Conservation (phyloP, 2,797 vertebrate genomes). For the Pipistrellus kuhlii region DNA sequence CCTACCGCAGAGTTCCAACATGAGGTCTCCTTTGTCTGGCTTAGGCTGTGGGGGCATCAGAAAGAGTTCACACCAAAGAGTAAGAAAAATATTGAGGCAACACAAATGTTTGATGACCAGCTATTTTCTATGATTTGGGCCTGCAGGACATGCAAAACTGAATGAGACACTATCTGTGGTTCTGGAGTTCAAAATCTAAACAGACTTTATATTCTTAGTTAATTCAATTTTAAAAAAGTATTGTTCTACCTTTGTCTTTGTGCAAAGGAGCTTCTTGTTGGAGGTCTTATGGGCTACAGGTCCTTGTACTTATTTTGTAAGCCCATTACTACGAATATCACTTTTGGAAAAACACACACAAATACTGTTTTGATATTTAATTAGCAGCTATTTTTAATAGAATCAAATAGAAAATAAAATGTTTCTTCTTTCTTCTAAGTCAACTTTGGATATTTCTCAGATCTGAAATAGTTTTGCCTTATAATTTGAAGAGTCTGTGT, state of each 20-base stretch:
- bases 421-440: no score
- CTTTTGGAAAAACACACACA: neutral
- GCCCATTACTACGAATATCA: neutral
- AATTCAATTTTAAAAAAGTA: neutral
- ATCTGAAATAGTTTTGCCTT: no score
- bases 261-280: neutral
- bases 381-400: neutral
- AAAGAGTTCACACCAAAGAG: neutral
- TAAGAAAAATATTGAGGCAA: neutral
- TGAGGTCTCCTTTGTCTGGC: neutral
- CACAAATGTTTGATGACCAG: neutral
- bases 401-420: no score
- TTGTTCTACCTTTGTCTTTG: neutral
- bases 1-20: neutral
- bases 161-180: neutral
- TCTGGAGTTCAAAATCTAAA: neutral
- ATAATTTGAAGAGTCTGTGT: no score
- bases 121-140: neutral
- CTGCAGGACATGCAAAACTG: neutral
- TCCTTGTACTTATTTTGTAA: neutral
- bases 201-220: neutral
- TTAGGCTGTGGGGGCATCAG: neutral
- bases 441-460: no score
- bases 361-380: neutral
- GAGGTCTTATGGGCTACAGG: neutral